Conservation (phyloP, 2,113 vertebrate species). For the Petromus typicus region DNA sequence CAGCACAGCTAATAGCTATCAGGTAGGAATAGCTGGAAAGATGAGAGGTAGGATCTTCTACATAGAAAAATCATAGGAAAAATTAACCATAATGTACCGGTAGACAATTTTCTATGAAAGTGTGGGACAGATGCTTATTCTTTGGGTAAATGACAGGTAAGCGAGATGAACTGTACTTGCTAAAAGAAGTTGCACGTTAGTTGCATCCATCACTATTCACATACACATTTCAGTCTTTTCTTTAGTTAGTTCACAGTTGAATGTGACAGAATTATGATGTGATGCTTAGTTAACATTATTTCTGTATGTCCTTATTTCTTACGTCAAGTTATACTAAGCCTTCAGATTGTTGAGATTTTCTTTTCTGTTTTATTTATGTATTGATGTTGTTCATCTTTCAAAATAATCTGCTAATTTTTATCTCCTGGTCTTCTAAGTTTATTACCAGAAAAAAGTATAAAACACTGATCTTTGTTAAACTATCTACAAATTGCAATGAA, state of each 20-base stretch:
- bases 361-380: constrained; percentile 10
- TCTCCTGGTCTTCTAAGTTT: constrained; percentile 2
- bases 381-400: constrained; percentile 30
- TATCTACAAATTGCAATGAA: constrained; percentile 17
- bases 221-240: constrained; percentile 52
- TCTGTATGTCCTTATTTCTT: constrained; percentile 47
- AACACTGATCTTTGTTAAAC: constrained; percentile 28
- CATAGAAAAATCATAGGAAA: constrained; percentile 77
- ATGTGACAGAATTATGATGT: constrained; percentile 21
- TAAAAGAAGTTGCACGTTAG: constrained; percentile 42
- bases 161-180: constrained; percentile 41
- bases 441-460: constrained; percentile 22
- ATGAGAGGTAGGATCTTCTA: constrained; percentile 70
- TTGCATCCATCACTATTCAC: neutral
- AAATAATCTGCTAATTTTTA: constrained; percentile 51
- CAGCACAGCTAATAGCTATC: constrained; percentile 79
- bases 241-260: constrained; percentile 59
- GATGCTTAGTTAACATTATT: constrained; percentile 31
- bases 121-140: constrained; percentile 67
- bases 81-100: constrained; percentile 64
- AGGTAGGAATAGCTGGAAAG: constrained; percentile 67
- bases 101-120: constrained; percentile 68
- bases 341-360: constrained; percentile 54
- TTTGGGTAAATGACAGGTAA: constrained; percentile 68
- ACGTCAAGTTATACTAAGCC: constrained; percentile 40